Evolutionary conservation across 2,113 vertebrate genomes (phyloP).

Genomic region (Aix galericulata): DNA sequence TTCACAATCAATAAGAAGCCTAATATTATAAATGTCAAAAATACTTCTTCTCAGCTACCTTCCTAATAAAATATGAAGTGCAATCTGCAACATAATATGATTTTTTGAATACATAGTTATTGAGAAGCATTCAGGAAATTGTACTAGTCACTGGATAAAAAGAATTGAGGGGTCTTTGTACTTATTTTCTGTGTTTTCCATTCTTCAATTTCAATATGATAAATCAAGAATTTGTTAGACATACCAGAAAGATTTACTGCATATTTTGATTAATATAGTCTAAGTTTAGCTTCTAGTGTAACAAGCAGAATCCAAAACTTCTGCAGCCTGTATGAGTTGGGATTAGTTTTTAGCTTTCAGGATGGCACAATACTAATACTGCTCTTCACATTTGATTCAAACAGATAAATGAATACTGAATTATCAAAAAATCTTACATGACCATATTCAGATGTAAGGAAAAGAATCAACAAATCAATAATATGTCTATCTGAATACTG

Average conservation of each 20-base stretch:
- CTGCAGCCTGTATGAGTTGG: background rate
- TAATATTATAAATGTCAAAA: background rate
- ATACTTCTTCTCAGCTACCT: background rate
- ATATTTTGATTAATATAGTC: background rate
- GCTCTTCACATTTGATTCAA: background rate
- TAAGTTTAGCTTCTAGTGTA: background rate
- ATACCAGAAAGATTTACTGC: background rate
- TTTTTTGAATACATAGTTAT: background rate
- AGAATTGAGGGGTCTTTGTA: background rate
- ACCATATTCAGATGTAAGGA: background rate
- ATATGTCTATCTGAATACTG: background rate
- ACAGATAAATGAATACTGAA: background rate
- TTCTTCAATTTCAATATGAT: background rate
- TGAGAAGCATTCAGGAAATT: background rate
- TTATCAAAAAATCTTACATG: background rate
- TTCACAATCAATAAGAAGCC: background rate
- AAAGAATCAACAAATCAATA: background rate
- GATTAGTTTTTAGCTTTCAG: background rate
- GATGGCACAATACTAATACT: background rate
- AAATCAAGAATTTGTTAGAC: background rate
- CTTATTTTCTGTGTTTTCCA: background rate
- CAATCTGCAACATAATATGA: background rate
- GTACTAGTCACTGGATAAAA: background rate
- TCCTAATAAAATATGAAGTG: background rate
- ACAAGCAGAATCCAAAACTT: background rate